Percentiles rank a stretch among this genome's conserved stretches.
Conservation (phyloP, 2,113 vertebrate genomes). For the Antigone vipio region DNA sequence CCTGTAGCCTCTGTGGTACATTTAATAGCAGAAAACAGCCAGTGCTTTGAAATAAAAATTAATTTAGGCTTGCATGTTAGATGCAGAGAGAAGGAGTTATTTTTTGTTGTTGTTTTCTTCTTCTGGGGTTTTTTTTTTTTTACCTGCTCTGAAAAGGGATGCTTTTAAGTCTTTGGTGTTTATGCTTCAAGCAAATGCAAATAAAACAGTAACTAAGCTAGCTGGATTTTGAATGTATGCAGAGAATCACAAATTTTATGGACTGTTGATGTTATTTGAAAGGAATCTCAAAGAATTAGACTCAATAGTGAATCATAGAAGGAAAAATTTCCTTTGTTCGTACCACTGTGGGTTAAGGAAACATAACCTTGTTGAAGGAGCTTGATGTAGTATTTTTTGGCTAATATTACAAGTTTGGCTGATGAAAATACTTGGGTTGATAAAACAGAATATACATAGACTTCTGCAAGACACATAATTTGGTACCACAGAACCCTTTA, state of each 20-base stretch:
- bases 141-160: background rate
- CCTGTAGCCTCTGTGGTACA: background rate
- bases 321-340: background rate
- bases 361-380: background rate
- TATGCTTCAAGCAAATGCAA: slow-evolving; percentile 61
- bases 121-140: background rate
- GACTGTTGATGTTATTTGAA: background rate
- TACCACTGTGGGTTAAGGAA: background rate
- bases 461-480: background rate
- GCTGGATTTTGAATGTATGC: background rate
- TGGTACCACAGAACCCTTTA: background rate
- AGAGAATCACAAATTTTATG: slow-evolving; percentile 14
- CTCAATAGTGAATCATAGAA: background rate
- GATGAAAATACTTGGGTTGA: background rate
- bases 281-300: background rate
- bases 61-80: background rate
- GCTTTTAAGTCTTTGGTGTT: slow-evolving; percentile 45
- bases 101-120: background rate
- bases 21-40: slow-evolving; percentile 1
- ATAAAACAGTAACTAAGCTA: slow-evolving; percentile 16
- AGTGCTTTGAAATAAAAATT: slow-evolving; percentile 22
- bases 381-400: background rate
- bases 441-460: background rate
- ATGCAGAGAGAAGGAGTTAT: background rate
- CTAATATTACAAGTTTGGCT: background rate